phyloP scores from a whole-genome alignment of 1,140 invertebrate species.

The Eciton burchellii region DNA sequence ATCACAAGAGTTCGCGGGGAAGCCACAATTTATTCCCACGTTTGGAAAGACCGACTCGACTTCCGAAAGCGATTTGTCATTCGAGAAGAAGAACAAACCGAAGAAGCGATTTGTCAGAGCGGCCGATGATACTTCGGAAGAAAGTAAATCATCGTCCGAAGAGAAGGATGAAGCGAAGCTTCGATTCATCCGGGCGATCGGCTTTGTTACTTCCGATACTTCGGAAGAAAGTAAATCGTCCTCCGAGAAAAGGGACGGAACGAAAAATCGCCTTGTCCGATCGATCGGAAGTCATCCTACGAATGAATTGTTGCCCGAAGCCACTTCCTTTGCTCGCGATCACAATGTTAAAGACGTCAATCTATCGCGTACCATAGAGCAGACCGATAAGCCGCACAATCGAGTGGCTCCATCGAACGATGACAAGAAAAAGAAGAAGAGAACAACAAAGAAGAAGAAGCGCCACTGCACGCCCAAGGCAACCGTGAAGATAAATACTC shows the following conservation, averaged over 20 bases:
- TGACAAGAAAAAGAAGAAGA: constrained; percentile 30
- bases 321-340: constrained; percentile 6
- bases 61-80: constrained; percentile 16
- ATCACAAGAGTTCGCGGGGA: constrained; percentile 25
- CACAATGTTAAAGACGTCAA: constrained; percentile 35
- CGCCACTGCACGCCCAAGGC: constrained; percentile 41
- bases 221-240: constrained; percentile 40
- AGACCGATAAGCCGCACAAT: constrained; percentile 42
- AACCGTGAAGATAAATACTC: not conserved
- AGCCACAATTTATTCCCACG: not conserved
- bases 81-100: constrained; percentile 24
- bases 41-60: not conserved
- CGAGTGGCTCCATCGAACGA: constrained; percentile 50
- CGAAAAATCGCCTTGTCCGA: not conserved
- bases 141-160: constrained; percentile 56
- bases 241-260: constrained; percentile 13
- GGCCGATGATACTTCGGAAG: not conserved
- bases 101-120: constrained; percentile 25
- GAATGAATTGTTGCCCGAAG: constrained; percentile 37
- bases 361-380: constrained; percentile 12
- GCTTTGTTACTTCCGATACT: not conserved
- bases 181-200: constrained; percentile 20
- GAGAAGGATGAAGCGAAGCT: not conserved
- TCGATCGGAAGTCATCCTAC: not conserved
- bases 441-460: constrained; percentile 39